Conservation (phyloP, 2,113 vertebrate genomes). For the Beaufortia kweichowensis region DNA sequence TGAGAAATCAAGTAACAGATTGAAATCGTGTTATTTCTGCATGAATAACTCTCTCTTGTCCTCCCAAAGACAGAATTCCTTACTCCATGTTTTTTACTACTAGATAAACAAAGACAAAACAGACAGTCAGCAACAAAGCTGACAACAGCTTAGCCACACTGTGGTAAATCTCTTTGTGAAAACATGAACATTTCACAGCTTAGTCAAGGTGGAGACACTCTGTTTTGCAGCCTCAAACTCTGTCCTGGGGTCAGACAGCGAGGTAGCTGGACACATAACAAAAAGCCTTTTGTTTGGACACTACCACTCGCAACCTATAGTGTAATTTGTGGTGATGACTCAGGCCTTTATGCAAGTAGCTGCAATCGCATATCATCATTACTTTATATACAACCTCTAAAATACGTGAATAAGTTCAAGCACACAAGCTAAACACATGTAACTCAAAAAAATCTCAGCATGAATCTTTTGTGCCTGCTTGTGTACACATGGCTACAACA, state of each 20-base stretch:
- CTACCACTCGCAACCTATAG: slow-evolving; percentile 2
- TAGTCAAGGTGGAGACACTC: slow-evolving; percentile 7
- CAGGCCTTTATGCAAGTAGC: not conserved
- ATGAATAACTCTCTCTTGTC: slow-evolving; percentile 2
- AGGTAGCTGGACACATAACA: slow-evolving; percentile 17
- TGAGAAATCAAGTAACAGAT: not conserved
- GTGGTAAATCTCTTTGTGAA: slow-evolving; percentile 55
- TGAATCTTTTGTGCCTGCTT: not conserved
- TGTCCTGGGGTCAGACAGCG: slow-evolving; percentile 25
- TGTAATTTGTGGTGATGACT: slow-evolving; percentile 19
- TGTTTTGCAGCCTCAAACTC: slow-evolving; percentile 13
- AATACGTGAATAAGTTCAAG: not conserved
- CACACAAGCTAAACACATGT: not conserved
- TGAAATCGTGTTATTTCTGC: not conserved
- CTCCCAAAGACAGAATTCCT: slow-evolving; percentile 22
- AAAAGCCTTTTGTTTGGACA: slow-evolving; percentile 29
- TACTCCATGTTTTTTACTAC: slow-evolving; percentile 10
- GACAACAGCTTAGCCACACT: slow-evolving; percentile 43
- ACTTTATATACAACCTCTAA: not conserved
- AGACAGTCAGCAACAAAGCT: slow-evolving; percentile 47
- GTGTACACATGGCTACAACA: slow-evolving; percentile 19
- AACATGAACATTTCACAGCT: slow-evolving; percentile 62
- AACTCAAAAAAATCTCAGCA: not conserved
- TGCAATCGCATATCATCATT: not conserved
- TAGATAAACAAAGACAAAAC: slow-evolving; percentile 40